These are phyloP conservation scores for Parauchenoglanis punctatus DNA, from an alignment of 2,797 vertebrate genomes.

Conservation along the genomic window DNA sequence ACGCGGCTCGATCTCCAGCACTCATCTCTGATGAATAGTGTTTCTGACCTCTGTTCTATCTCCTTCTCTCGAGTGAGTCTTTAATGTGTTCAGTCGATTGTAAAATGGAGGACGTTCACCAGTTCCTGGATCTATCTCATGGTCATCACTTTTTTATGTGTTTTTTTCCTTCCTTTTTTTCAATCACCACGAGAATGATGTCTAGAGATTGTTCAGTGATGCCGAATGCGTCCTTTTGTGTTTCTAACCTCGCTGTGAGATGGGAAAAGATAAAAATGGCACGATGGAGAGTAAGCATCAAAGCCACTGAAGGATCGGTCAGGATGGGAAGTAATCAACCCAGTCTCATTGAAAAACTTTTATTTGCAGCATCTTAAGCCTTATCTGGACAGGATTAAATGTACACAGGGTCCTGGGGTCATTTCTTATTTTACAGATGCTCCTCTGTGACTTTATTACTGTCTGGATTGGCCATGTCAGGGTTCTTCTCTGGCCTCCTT, in stretches of 20 bases:
- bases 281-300: slow-evolving; percentile 19
- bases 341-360: not conserved
- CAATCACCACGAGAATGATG: not conserved
- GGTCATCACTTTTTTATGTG: not conserved
- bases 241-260: not conserved
- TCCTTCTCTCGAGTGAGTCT: slow-evolving; percentile 1
- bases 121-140: not conserved
- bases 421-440: not conserved
- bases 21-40: slow-evolving; percentile 17
- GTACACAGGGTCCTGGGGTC: not conserved
- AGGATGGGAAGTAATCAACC: not conserved
- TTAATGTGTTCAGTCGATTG: not conserved
- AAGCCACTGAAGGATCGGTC: slow-evolving; percentile 2
- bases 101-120: slow-evolving; percentile 1
- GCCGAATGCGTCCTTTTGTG: not conserved
- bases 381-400: not conserved
- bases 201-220: not conserved
- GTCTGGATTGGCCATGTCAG: not conserved
- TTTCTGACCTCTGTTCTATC: slow-evolving; percentile 18
- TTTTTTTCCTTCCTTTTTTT: not conserved
- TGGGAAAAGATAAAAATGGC: not conserved
- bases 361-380: slow-evolving; percentile 7
- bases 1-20: not conserved
- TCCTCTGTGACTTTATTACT: not conserved
- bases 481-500: not conserved